Evolutionary conservation across 2,113 vertebrate genomes (phyloP), one percentile per base, ranked within the genome.

Genomic region (Sterrhoptilus dennistouni): DNA sequence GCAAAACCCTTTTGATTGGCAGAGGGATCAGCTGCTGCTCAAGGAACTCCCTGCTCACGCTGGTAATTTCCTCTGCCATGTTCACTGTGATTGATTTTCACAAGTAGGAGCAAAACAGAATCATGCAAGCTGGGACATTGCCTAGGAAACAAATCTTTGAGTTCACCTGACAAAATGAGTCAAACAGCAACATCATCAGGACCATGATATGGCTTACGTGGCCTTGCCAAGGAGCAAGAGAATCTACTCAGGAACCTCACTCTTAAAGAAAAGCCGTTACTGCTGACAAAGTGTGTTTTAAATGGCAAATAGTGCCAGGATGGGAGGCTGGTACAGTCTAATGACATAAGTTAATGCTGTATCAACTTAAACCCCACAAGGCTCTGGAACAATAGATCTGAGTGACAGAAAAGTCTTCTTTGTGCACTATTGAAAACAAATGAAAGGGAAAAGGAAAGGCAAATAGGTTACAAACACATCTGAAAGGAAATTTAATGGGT

Each of bases 61-160:
- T 91, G 56, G 36, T 71, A 64, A 88, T 69, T 90, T 68, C 78
- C 50, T 57, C 45, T 89, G 75, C 35, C 53, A n/a, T 31, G 23
- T 60, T 93, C 64, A 56, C 52, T 24, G 12, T 54, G 66, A 90
- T 25, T 70, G 82, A 85, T 90, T 94, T 94, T 76, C 90, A 93
- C 81, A 93, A 94, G 72, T n/a, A 93, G 89, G 52, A 95, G 68
- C 81, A 59, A 86, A 95, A 83, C 25, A 89, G 60, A 74, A 70
- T 44, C 76, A 75, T 33, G 64, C 72, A 86, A 80, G 60, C 68
- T 92, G 50, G 49, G 64, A 76, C 24, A 38, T 17, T 50, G 70
- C 79, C 76, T 75, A 35, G 72, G 61, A 85, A 65, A 53, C 31
- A 64, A 70, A 72, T 66, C 83, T 92, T 83, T 57, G 35, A 42